phyloP scores from a whole-genome alignment of 2,797 vertebrate species.

The Sebastes glaucus region DNA sequence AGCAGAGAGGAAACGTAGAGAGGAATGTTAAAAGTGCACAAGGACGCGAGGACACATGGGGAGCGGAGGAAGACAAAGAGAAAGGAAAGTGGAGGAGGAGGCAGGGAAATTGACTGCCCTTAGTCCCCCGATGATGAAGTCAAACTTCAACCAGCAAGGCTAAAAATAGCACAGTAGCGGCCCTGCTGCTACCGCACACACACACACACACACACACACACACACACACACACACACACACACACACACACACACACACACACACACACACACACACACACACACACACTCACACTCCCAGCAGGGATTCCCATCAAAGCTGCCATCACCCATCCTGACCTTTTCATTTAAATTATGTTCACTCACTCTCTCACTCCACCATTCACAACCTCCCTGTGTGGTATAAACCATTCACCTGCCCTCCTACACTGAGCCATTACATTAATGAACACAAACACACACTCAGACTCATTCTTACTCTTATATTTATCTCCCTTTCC shows the following conservation, averaged over 20 bases:
- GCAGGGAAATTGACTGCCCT: conserved; percentile 31
- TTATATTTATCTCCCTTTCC: neutral
- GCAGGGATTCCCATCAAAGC: conserved; percentile 73
- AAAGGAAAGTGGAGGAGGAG: conserved; percentile 15
- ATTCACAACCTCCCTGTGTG: conserved; percentile 32
- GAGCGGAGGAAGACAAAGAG: neutral
- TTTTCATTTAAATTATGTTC: conserved; percentile 58
- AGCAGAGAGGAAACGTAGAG: neutral
- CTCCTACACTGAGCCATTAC: neutral
- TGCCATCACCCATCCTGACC: conserved; percentile 61
- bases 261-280: neutral
- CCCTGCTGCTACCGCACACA: conserved; percentile 15
- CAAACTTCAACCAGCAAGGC: conserved; percentile 46
- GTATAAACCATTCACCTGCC: conserved; percentile 6
- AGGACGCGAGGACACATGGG: neutral
- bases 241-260: conserved; percentile 4
- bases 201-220: neutral
- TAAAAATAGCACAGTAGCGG: conserved; percentile 63
- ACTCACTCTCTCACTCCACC: conserved; percentile 21
- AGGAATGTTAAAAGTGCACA: neutral
- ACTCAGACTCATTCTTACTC: neutral
- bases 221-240: conserved; percentile 4
- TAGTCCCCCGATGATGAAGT: conserved; percentile 43
- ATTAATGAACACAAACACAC: neutral
- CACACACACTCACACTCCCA: conserved; percentile 9